Conservation (phyloP, 2,113 vertebrate genomes). For the Thamnophis sirtalis region DNA sequence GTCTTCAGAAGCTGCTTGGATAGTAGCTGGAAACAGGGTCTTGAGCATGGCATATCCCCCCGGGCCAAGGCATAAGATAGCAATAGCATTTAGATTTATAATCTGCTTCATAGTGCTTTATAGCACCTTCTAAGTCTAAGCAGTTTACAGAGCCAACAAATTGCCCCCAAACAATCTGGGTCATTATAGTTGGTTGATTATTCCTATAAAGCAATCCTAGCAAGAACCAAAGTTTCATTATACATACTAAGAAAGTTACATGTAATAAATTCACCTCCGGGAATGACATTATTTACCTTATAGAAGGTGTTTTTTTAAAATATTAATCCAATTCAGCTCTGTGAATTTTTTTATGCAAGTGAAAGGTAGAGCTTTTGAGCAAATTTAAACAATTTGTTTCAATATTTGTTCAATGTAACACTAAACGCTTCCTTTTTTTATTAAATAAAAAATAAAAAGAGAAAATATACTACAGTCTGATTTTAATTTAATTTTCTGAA, state of each 20-base stretch:
- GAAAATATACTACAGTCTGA: not conserved
- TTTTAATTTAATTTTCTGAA: not conserved
- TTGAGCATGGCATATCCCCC: not conserved
- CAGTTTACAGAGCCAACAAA: not conserved
- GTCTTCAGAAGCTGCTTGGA: not conserved
- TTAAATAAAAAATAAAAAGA: not conserved
- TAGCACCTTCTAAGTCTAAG: not conserved
- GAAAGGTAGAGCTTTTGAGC: not conserved
- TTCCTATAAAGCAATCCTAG: not conserved
- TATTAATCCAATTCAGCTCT: not conserved
- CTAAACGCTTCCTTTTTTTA: not conserved
- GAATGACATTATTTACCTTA: not conserved
- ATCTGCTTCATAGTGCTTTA: no score
- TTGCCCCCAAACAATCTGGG: not conserved
- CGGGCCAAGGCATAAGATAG: not conserved
- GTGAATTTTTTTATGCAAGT: not conserved
- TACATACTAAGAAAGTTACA: not conserved
- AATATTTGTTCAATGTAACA: not conserved
- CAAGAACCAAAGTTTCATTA: not conserved
- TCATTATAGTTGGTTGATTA: not conserved
- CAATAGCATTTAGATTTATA: not conserved
- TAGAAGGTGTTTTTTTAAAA: not conserved
- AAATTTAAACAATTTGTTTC: not conserved
- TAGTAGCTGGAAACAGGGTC: not conserved
- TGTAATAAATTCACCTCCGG: not conserved